A percentile compares a stretch with the other conserved stretches of the same genome.
Conservation (phyloP, 2,888 invertebrate species). For the Oscheius sp. region DNA sequence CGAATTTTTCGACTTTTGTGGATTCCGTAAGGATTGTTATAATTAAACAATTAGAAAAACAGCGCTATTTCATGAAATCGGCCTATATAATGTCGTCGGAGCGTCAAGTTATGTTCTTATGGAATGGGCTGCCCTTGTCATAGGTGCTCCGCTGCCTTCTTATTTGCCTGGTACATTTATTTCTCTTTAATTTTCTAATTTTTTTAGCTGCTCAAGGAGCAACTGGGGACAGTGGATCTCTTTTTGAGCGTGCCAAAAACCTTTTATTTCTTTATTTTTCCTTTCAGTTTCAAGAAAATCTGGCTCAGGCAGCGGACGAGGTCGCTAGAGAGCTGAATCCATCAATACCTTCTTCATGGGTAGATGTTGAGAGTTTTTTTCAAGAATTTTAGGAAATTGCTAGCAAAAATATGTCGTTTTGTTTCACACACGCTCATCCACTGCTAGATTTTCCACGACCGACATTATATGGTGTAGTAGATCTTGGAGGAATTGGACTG, state of each 20-base stretch:
- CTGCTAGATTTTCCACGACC: slow-evolving; percentile 26
- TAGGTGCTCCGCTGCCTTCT: slow-evolving; percentile 13
- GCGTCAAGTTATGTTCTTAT: background rate
- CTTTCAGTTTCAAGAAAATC: background rate
- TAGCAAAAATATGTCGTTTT: slow-evolving; percentile 24
- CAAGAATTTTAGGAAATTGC: slow-evolving; percentile 1
- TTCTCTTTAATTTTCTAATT: background rate
- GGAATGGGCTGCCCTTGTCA: slow-evolving; percentile 10
- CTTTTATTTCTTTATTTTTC: background rate
- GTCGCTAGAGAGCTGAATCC: slow-evolving; percentile 3
- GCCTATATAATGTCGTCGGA: slow-evolving; percentile 4
- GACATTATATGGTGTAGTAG: slow-evolving; percentile 14
- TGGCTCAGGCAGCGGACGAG: background rate
- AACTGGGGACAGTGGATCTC: background rate
- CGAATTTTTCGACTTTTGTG: slow-evolving; percentile 44
- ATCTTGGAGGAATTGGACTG: slow-evolving; percentile 23
- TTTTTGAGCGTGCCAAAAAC: slow-evolving; percentile 4
- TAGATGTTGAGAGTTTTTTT: background rate
- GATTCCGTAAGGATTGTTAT: slow-evolving; percentile 15
- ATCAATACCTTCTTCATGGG: slow-evolving; percentile 9
- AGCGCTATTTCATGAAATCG: slow-evolving; percentile 8
- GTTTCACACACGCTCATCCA: slow-evolving; percentile 21
- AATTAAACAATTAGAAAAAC: background rate
- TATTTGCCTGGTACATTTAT: slow-evolving; percentile 15
- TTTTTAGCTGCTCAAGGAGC: slow-evolving; percentile 12